Conservation (phyloP, 2,888 invertebrate species). For the Pyralis farinalis region DNA sequence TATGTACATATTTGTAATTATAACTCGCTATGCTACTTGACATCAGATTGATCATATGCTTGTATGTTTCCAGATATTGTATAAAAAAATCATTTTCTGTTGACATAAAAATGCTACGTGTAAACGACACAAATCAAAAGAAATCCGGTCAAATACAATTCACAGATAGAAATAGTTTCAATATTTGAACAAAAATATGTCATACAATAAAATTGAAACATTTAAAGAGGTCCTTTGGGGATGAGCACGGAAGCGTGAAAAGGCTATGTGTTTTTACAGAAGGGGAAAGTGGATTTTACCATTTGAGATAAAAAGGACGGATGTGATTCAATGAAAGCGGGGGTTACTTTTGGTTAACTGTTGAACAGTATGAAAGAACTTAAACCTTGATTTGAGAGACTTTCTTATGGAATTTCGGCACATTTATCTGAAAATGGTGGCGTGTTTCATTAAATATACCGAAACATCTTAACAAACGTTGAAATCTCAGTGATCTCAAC, state of each 20-base stretch:
- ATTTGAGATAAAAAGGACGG: constrained; percentile 10
- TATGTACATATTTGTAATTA: no score
- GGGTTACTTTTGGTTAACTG: constrained; percentile 9
- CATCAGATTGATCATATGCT: no score
- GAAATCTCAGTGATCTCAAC: no score
- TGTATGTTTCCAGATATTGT: no score
- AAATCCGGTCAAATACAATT: no score
- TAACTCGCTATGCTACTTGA: no score
- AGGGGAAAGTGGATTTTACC: constrained; percentile 9
- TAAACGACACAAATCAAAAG: not conserved
- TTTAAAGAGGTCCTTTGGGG: constrained; percentile 4
- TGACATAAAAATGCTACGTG: no score
- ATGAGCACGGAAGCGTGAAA: constrained; percentile 3
- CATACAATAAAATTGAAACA: constrained; percentile 4
- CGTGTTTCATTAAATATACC: no score
- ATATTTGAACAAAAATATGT: constrained; percentile 5
- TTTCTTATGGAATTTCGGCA: not conserved
- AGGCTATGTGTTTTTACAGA: constrained; percentile 5
- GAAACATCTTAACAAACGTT: no score
- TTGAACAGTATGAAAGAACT: not conserved
- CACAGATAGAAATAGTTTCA: not conserved
- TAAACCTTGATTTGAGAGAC: not conserved
- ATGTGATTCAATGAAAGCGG: constrained; percentile 10
- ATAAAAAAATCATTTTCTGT: no score
- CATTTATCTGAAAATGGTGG: no score